Conservation (phyloP, 2,113 vertebrate genomes). For the Pterocles orientalis region DNA sequence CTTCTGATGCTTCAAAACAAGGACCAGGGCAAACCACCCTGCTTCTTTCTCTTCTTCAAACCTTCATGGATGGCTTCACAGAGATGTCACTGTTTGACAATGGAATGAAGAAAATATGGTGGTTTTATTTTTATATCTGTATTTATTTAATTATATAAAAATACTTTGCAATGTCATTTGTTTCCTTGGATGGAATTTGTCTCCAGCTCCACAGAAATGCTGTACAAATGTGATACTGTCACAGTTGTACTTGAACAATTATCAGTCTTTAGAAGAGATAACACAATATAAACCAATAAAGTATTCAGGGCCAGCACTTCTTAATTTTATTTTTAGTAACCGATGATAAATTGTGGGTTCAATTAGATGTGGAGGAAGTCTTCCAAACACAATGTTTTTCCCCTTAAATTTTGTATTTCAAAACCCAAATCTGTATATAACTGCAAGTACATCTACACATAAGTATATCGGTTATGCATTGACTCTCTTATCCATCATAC, state of each 20-base stretch:
- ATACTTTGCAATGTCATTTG: not conserved
- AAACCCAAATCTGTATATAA: not conserved
- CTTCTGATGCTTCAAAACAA: not conserved
- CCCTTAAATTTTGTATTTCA: not conserved
- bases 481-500: not conserved
- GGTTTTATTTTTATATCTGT: not conserved
- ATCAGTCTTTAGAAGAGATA: not conserved
- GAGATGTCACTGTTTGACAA: not conserved
- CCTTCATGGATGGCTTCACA: not conserved
- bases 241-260: not conserved
- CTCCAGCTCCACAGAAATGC: not conserved
- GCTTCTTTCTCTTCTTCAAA: not conserved
- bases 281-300: not conserved
- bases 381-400: not conserved
- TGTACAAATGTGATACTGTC: not conserved
- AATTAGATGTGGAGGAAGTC: not conserved
- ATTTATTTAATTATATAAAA: slow-evolving; percentile 3
- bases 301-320: not conserved
- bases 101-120: not conserved
- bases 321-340: not conserved
- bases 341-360: not conserved
- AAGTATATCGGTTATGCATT: not conserved
- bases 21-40: not conserved
- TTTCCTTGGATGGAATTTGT: not conserved
- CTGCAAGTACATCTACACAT: not conserved